These are phyloP conservation scores for Nephotettix cincticeps DNA, from an alignment of 1,140 invertebrate species.

Conservation along the genomic window DNA sequence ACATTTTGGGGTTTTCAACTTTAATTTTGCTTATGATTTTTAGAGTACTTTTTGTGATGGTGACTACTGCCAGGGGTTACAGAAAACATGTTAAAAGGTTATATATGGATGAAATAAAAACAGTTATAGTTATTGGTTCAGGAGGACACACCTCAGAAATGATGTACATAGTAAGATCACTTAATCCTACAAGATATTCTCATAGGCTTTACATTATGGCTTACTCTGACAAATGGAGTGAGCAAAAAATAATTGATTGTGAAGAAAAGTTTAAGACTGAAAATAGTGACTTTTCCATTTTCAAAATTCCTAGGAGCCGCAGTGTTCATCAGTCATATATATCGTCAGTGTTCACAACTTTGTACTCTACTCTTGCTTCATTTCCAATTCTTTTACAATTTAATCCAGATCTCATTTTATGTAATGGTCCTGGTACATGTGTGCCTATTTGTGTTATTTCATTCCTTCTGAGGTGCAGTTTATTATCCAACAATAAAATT, in stretches of 20 bases:
- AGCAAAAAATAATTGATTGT: slow-evolving; percentile 54
- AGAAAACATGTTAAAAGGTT: neutral
- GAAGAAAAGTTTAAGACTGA: slow-evolving; percentile 11
- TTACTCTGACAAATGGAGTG: slow-evolving; percentile 73
- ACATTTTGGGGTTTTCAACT: too few species aligned
- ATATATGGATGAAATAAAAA: slow-evolving; percentile 41
- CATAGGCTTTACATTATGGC: slow-evolving; percentile 79
- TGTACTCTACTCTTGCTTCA: slow-evolving; percentile 65
- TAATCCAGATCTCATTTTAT: slow-evolving; percentile 76
- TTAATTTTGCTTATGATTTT: neutral
- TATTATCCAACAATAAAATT: slow-evolving; percentile 67
- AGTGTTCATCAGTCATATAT: slow-evolving; percentile 85
- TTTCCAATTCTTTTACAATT: slow-evolving; percentile 68
- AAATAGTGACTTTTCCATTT: slow-evolving; percentile 52
- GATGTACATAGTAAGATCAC: slow-evolving; percentile 63
- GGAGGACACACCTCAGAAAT: slow-evolving; percentile 90
- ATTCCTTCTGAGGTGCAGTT: slow-evolving; percentile 65
- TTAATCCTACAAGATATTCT: slow-evolving; percentile 60
- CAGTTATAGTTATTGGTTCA: slow-evolving; percentile 59
- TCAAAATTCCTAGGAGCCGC: slow-evolving; percentile 76
- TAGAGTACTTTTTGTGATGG: neutral
- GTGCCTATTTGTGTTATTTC: slow-evolving; percentile 80
- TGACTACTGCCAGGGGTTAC: neutral
- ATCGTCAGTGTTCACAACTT: slow-evolving; percentile 74
- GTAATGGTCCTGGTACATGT: slow-evolving; percentile 96